Base-by-base conservation (phyloP, 2,113 vertebrate species). In the Chinchilla lanigera region DNA sequence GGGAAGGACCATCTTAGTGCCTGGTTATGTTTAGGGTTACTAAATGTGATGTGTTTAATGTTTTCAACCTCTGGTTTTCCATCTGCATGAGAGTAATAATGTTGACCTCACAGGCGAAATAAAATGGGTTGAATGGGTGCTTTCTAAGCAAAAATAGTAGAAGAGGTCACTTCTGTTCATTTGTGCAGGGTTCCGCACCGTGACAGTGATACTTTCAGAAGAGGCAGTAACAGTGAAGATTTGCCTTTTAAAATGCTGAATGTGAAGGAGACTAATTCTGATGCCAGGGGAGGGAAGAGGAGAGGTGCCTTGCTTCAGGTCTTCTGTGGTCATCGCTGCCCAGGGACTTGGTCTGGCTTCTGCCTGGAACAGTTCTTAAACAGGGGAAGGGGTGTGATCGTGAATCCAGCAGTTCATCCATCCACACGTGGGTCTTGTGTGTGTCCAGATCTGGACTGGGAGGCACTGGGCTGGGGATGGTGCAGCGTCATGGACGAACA, bases 401-500 rank as follows among this genome's bases (percentile, higher is more conserved):
- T 50, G 63, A 80, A 28, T 84, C 33, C 35, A 28, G 87, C 60
- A 41, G 63, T 80, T 82, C 83, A 12, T 94, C 61, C 1, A 0
- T 95, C 54, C 33, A 22, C 67, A 35, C 63, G 65, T 82, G 86
- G 63, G 52, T 60, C 65, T 71, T 95, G 13, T 93, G 89, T 58
- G 44, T 83, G 90, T 93, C 75, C 84, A 92, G 95, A 83, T 85
- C 87, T 77, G 54, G 44, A 93, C 78, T 19, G 7, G 87, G 81
- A 97, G 95, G 95, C 65, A 50, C 22, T 50, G 89, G 93, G 86
- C 22, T 50, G 89, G 93, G 86, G 78, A 80, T 26, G 47, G 77
- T 63, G 3, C 41, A 10, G 86, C 26, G 44, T 97, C 97, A 95
- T 63, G 90, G 81, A 35, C 85, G 86, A 83, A 92, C 82, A 3